Conservation (phyloP, 2,888 invertebrate species). For the Selenia dentaria region DNA sequence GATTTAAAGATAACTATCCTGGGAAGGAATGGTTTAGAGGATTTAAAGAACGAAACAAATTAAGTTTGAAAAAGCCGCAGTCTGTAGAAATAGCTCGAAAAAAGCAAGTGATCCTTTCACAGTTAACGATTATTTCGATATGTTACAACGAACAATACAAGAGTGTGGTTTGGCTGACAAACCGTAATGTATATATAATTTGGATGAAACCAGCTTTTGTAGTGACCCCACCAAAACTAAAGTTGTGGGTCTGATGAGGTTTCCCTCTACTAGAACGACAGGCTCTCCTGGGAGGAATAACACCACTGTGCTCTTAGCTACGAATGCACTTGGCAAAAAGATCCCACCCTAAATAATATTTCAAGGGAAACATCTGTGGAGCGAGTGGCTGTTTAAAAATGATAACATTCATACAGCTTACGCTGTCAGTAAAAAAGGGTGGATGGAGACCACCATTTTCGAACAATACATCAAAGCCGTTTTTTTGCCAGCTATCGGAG, state of each 20-base stretch:
- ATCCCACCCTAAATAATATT: too few relatives aligned
- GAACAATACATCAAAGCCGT: slow-evolving; percentile 34
- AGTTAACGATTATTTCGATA: slow-evolving; percentile 16
- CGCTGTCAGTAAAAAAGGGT: too few relatives aligned
- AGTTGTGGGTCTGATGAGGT: slow-evolving; percentile 17
- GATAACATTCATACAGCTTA: slow-evolving; percentile 4
- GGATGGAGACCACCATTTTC: slow-evolving; percentile 39
- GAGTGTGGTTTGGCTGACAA: slow-evolving; percentile 21
- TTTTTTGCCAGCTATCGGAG: slow-evolving; percentile 17
- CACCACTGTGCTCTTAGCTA: slow-evolving; percentile 12
- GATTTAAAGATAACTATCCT: slow-evolving; percentile 38
- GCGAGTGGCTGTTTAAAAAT: too few relatives aligned
- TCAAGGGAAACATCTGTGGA: too few relatives aligned
- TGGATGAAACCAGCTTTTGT: slow-evolving; percentile 15
- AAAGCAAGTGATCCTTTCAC: too few relatives aligned
- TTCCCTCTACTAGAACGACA: slow-evolving; percentile 20
- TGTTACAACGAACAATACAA: slow-evolving; percentile 20
- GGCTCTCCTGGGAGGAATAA: slow-evolving; percentile 8
- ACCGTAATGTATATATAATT: slow-evolving; percentile 21
- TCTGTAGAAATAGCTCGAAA: too few relatives aligned
- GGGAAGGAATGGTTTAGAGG: slow-evolving; percentile 39
- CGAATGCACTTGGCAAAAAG: slow-evolving; percentile 3
- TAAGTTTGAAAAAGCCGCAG: too few relatives aligned
- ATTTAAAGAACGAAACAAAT: slow-evolving; percentile 31
- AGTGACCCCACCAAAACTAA: slow-evolving; percentile 18